Evolutionary conservation across 2,888 invertebrate genomes (phyloP).

Genomic region (Entomobrya multifasciata): DNA sequence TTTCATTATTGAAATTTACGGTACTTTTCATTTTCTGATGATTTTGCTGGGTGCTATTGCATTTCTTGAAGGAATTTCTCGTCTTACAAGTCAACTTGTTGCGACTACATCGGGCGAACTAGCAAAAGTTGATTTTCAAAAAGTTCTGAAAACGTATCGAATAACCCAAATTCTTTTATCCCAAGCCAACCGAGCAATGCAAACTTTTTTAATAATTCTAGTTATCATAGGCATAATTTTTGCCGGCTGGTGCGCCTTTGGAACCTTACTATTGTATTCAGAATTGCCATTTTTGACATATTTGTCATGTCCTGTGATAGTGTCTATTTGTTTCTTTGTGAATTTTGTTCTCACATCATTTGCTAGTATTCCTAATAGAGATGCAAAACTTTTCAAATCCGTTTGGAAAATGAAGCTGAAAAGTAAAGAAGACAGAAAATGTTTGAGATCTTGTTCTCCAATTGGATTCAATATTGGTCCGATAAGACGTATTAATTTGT

Average conservation of each 20-base stretch:
- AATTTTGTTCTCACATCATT: not conserved
- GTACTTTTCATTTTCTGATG: not conserved
- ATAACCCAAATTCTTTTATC: not conserved
- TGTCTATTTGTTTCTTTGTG: not conserved
- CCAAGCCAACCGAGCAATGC: not conserved
- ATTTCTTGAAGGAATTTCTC: not conserved
- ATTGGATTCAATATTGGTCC: slow-evolving; percentile 20
- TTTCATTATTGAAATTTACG: not conserved
- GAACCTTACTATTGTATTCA: not conserved
- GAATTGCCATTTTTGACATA: not conserved
- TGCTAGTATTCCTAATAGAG: not conserved
- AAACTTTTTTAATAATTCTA: not conserved
- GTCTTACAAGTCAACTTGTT: not conserved
- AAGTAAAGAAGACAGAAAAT: not conserved
- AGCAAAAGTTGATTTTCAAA: not conserved
- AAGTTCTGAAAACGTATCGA: not conserved
- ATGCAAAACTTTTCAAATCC: not conserved
- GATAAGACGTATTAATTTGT: not conserved
- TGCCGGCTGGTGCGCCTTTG: not conserved
- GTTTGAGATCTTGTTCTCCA: not conserved
- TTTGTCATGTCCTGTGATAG: not conserved
- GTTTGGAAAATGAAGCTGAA: not conserved
- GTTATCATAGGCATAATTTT: not conserved
- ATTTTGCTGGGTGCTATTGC: not conserved
- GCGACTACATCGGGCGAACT: not conserved